Percentiles rank a stretch among this genome's conserved stretches.
Conservation (phyloP, 2,797 vertebrate genomes). For the Ctenochaetus hawaiiensis region DNA sequence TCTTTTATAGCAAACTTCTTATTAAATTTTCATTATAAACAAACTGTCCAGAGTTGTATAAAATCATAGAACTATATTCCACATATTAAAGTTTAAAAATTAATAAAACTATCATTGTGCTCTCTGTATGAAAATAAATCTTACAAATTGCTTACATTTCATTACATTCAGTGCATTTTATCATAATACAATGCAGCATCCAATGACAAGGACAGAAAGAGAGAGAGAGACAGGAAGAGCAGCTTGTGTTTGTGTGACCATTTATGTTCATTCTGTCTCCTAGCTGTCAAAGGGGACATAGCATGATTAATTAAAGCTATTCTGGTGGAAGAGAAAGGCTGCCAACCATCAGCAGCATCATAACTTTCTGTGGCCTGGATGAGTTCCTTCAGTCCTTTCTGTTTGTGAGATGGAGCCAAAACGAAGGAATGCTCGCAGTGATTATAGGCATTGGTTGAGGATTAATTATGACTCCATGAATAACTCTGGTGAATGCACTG, state of each 20-base stretch:
- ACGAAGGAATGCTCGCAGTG: constrained; percentile 41
- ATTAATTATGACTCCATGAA: constrained; percentile 40
- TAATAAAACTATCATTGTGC: too few species aligned
- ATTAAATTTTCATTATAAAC: neutral
- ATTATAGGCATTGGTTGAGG: constrained; percentile 23
- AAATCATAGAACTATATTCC: too few species aligned
- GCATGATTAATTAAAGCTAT: neutral
- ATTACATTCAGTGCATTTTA: neutral
- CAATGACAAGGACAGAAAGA: neutral
- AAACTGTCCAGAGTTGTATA: neutral
- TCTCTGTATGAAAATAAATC: too few species aligned
- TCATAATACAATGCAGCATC: neutral
- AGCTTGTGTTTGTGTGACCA: neutral
- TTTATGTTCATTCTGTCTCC: constrained; percentile 1
- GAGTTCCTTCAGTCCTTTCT: constrained; percentile 23
- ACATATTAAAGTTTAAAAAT: too few species aligned
- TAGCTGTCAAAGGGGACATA: neutral
- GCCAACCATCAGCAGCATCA: neutral
- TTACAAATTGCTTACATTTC: neutral
- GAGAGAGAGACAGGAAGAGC: neutral
- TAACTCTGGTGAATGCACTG: constrained; percentile 31
- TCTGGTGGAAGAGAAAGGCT: constrained; percentile 8
- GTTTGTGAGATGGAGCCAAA: constrained; percentile 22
- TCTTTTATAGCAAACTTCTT: neutral
- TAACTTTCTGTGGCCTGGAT: constrained; percentile 20